These are phyloP conservation scores for Hyperoplus lanceolatus DNA, from an alignment of 2,797 vertebrate species.

Conservation along the genomic window DNA sequence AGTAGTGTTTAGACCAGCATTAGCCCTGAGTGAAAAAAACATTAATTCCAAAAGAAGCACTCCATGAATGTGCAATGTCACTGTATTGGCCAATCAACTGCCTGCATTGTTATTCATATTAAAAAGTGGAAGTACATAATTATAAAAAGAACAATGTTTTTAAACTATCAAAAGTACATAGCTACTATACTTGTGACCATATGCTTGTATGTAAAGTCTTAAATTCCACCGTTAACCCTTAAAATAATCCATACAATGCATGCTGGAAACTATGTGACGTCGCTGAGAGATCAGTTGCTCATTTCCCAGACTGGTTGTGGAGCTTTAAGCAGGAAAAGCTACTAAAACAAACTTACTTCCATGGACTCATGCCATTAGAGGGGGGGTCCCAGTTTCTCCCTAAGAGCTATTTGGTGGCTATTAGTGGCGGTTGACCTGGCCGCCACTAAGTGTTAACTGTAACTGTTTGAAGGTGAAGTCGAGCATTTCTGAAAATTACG, in stretches of 20 bases:
- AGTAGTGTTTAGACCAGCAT: background rate
- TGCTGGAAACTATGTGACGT: background rate
- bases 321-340: background rate
- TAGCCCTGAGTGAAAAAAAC: constrained; percentile 2
- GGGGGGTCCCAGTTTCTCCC: constrained; percentile 20
- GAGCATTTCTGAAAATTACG: constrained; percentile 38
- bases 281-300: background rate
- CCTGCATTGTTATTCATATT: background rate
- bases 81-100: background rate
- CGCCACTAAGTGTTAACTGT: constrained; percentile 29
- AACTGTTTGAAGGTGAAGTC: constrained; percentile 28
- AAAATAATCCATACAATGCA: background rate
- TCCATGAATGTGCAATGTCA: background rate
- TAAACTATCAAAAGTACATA: no score
- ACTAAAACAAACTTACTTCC: background rate
- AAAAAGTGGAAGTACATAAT: no score
- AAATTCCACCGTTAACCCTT: background rate
- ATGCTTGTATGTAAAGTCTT: background rate
- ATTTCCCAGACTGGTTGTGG: background rate
- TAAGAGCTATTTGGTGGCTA: background rate
- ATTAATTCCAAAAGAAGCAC: background rate
- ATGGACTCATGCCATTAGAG: background rate
- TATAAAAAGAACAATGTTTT: no score
- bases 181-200: no score
- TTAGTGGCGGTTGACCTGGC: constrained; percentile 27